phyloP scores from a whole-genome alignment of 2,888 invertebrate genomes.

The Rutpela maculata region DNA sequence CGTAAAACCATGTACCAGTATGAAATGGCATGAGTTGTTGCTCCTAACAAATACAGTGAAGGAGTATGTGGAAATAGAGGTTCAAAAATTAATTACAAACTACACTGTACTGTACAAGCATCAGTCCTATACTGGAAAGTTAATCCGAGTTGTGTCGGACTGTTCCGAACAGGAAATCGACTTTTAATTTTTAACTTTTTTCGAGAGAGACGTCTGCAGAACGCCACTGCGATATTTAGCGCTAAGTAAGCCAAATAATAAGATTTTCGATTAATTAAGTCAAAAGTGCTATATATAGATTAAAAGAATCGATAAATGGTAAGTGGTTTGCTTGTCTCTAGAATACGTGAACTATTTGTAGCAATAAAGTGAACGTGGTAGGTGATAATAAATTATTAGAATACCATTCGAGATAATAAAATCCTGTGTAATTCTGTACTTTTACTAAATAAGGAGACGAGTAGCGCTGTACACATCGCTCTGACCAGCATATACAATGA shows the following conservation, averaged over 20 bases:
- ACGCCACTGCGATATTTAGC: not conserved
- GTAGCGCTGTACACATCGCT: slow-evolving; percentile 46
- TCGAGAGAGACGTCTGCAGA: not conserved
- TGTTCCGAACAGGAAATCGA: too few species aligned
- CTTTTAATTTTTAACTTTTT: too few species aligned
- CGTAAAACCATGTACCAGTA: too few species aligned
- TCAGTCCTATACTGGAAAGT: too few species aligned
- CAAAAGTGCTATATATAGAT: slow-evolving; percentile 39
- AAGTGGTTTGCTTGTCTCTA: slow-evolving; percentile 37
- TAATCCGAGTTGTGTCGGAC: too few species aligned
- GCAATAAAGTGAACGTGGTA: slow-evolving; percentile 44
- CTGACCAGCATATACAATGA: slow-evolving; percentile 51
- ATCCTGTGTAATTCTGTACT: slow-evolving; percentile 51
- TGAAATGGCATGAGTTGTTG: too few species aligned
- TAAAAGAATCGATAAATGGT: slow-evolving; percentile 36
- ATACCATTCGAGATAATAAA: slow-evolving; percentile 53
- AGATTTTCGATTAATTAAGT: slow-evolving; percentile 41
- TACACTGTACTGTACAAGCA: too few species aligned
- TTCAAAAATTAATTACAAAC: too few species aligned
- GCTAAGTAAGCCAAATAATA: slow-evolving; percentile 20
- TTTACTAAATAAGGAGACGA: slow-evolving; percentile 53
- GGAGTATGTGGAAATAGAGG: too few species aligned
- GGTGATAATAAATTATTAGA: slow-evolving; percentile 54
- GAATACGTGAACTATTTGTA: slow-evolving; percentile 45
- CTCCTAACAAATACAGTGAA: too few species aligned